Percentiles rank a stretch among this genome's conserved stretches.
Conservation (phyloP, 1,140 invertebrate species). For the Drosophila kanapiae region DNA sequence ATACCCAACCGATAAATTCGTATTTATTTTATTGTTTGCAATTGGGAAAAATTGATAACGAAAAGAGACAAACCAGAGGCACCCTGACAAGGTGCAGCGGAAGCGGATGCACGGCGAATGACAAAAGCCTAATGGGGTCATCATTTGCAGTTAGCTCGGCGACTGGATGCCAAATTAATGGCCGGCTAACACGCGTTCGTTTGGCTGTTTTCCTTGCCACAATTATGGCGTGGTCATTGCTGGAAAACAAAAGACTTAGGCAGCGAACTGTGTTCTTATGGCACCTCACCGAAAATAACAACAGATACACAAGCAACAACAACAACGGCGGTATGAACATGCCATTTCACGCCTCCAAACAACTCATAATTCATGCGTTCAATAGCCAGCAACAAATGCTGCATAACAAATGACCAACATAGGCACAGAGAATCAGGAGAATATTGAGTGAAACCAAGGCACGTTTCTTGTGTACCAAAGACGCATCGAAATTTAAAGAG, state of each 20-base stretch:
- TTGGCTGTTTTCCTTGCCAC: constrained; percentile 26
- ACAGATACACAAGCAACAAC: not conserved
- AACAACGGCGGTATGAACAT: constrained; percentile 65
- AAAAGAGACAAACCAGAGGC: constrained; percentile 25
- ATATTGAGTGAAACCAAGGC: constrained; percentile 37
- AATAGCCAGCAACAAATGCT: constrained; percentile 69
- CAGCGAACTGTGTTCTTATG: constrained; percentile 63
- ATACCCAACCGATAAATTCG: constrained; percentile 48
- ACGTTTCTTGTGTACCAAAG: constrained; percentile 74
- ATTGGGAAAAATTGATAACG: constrained; percentile 54
- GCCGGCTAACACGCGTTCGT: constrained; percentile 57
- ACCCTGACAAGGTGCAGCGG: constrained; percentile 70
- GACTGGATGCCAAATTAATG: constrained; percentile 58
- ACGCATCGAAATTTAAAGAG: constrained; percentile 82
- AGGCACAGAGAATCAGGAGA: constrained; percentile 9
- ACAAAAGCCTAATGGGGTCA: constrained; percentile 51
- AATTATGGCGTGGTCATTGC: constrained; percentile 36
- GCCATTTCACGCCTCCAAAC: constrained; percentile 82
- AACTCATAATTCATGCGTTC: constrained; percentile 78
- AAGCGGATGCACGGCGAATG: constrained; percentile 52
- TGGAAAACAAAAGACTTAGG: constrained; percentile 77
- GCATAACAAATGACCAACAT: constrained; percentile 76
- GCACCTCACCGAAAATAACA: constrained; percentile 19
- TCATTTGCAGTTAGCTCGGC: constrained; percentile 54
- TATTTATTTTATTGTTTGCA: constrained; percentile 44